Conservation (phyloP, 2,797 vertebrate genomes). For the Streptopelia turtur region DNA sequence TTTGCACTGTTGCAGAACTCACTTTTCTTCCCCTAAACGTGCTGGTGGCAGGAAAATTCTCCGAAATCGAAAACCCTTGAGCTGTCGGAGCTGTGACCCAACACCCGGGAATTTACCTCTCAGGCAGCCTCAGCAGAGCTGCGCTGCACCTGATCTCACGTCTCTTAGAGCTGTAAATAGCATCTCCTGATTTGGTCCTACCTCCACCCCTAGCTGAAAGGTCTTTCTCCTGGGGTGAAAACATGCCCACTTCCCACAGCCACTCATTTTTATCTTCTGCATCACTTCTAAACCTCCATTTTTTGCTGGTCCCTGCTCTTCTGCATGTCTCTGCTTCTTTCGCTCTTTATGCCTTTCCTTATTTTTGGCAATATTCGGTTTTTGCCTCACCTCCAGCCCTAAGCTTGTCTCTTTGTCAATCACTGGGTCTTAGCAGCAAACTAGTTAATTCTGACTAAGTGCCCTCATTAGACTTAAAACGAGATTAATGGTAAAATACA, state of each 20-base stretch:
- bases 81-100: background rate
- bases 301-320: background rate
- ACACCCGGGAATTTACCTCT: background rate
- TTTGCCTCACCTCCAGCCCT: background rate
- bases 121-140: background rate
- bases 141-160: background rate
- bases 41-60: background rate
- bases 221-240: background rate
- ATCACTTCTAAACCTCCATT: background rate
- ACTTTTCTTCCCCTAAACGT: background rate
- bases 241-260: background rate
- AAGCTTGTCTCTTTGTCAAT: background rate
- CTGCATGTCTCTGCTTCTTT: background rate
- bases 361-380: background rate
- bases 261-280: background rate
- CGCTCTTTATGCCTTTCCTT: background rate
- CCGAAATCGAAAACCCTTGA: background rate
- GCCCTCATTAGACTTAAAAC: constrained; percentile 7
- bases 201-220: background rate
- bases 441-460: constrained; percentile 4
- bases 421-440: background rate
- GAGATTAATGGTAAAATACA: background rate
- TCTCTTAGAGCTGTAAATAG: background rate
- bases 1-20: background rate
- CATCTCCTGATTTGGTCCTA: background rate